Evolutionary conservation across 2,797 vertebrate species (phyloP).

Genomic region (Ceyx erithaca): DNA sequence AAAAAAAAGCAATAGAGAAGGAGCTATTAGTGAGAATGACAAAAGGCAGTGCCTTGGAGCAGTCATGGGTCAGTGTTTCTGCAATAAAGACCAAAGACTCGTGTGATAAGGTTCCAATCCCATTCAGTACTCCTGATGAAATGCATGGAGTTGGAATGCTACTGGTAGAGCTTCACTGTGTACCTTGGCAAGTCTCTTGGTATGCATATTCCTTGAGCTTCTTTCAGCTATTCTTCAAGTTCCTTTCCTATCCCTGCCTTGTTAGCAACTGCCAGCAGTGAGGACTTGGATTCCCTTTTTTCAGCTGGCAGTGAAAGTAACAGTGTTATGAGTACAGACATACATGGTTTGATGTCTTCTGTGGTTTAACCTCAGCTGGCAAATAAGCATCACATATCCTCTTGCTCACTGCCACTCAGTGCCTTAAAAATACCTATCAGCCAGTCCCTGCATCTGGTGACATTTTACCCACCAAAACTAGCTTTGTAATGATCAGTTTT

Average conservation of each 20-base stretch:
- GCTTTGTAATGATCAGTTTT: not conserved
- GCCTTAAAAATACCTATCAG: not conserved
- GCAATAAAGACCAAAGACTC: not conserved
- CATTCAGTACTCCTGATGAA: not conserved
- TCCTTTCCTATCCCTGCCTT: not conserved
- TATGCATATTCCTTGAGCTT: not conserved
- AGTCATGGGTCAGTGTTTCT: not conserved
- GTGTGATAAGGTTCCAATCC: not conserved
- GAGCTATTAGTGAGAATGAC: not conserved
- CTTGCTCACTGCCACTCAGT: not conserved
- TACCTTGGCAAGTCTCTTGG: not conserved
- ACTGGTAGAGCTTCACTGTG: not conserved
- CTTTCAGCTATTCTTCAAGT: not conserved
- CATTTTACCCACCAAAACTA: not conserved
- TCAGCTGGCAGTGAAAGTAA: not conserved
- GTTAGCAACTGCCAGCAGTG: not conserved
- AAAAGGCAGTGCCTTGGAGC: not conserved
- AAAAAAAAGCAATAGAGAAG: not conserved
- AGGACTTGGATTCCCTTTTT: not conserved
- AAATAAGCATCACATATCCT: not conserved
- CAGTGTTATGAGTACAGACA: fast-evolving
- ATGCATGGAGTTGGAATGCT: not conserved
- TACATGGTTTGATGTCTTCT: not conserved
- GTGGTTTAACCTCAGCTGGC: not conserved
- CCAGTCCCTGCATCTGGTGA: not conserved